These are phyloP conservation scores for Chymomyza fuscimana DNA, from an alignment of 2,888 invertebrate genomes.

Conservation along the genomic window DNA sequence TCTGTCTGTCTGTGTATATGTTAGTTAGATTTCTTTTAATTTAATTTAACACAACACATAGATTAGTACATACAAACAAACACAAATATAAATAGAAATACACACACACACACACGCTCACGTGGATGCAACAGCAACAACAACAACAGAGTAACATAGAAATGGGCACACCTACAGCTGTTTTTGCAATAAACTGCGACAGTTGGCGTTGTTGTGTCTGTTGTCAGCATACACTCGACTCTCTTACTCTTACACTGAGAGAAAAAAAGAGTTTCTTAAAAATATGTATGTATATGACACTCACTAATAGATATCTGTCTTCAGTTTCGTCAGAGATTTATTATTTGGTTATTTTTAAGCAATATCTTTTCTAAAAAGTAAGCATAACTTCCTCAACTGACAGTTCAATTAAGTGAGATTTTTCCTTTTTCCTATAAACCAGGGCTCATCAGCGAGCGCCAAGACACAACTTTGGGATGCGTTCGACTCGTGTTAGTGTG, in stretches of 20 bases:
- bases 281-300: too few species aligned
- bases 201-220: constrained; percentile 46
- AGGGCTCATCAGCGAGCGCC: too few species aligned
- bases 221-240: constrained; percentile 23
- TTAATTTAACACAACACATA: constrained; percentile 28
- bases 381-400: too few species aligned
- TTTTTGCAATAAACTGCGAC: constrained; percentile 47
- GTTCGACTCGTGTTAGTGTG: too few species aligned
- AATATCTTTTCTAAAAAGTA: too few species aligned
- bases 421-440: too few species aligned
- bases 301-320: too few species aligned
- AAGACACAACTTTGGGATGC: too few species aligned
- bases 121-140: not conserved
- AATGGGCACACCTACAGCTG: constrained; percentile 42
- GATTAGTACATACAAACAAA: constrained; percentile 15
- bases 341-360: too few species aligned
- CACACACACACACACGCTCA: not conserved
- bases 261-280: not conserved
- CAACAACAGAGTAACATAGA: constrained; percentile 8
- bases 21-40: constrained; percentile 42
- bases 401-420: too few species aligned
- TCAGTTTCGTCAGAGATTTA: too few species aligned
- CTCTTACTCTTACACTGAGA: not conserved
- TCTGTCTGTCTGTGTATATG: too few species aligned
- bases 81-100: not conserved